A percentile compares a stretch with the other conserved stretches of the same genome.
Conservation (phyloP, 2,888 invertebrate genomes). For the Synanthedon vespiformis region DNA sequence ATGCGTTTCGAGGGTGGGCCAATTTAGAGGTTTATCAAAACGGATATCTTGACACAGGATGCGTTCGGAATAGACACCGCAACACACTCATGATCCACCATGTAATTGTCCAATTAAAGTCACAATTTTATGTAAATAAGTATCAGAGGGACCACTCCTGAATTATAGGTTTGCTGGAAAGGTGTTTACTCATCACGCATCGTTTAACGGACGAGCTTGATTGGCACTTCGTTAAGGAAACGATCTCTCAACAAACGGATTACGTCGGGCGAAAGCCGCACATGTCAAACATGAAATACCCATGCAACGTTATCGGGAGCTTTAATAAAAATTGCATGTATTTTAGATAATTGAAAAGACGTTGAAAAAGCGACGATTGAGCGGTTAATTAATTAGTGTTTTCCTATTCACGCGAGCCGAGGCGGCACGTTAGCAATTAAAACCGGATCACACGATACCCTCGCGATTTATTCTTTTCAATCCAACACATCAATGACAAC, state of each 20-base stretch:
- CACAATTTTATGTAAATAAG: conserved; percentile 59
- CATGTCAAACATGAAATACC: not conserved
- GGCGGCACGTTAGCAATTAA: conserved; percentile 25
- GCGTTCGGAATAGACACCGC: conserved; percentile 46
- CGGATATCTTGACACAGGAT: conserved; percentile 51
- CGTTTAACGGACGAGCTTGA: not conserved
- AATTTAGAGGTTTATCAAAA: conserved; percentile 39
- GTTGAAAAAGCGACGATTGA: not conserved
- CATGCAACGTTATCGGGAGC: not conserved
- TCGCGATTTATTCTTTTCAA: conserved; percentile 23
- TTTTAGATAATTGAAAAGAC: not conserved
- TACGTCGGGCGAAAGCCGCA: not conserved
- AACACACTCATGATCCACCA: conserved; percentile 36
- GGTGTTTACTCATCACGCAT: conserved; percentile 10
- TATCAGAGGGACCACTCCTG: conserved; percentile 1
- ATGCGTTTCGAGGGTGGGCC: conserved; percentile 54
- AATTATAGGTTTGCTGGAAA: conserved; percentile 13
- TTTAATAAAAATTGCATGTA: not conserved
- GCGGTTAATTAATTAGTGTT: conserved; percentile 34
- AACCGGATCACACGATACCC: conserved; percentile 38
- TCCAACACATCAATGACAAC: conserved; percentile 22
- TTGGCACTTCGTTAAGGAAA: not conserved
- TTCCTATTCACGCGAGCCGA: conserved; percentile 32
- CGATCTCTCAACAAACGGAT: not conserved
- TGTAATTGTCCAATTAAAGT: conserved; percentile 66